Evolutionary conservation across 2,888 invertebrate species (phyloP), one percentile per base, ranked within the genome.

Genomic region (Ceratothoa steindachneri): DNA sequence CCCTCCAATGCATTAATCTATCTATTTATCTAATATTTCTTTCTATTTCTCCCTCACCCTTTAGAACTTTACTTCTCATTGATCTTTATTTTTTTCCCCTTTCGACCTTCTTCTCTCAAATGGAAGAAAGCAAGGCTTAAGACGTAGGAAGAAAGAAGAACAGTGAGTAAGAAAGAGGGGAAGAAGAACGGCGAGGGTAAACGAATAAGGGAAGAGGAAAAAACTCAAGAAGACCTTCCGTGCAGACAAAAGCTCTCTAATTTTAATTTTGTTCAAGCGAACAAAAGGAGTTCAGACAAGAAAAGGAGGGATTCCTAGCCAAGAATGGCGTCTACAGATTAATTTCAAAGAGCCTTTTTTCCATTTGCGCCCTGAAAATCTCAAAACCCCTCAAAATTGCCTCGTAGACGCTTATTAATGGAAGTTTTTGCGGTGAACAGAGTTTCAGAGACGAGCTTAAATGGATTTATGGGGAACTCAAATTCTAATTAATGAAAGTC

Each of bases 321-420:
- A 24, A 60, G 60, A 60, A 60, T 1, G 60, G 60, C 60, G 60
- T 60, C 60, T 60, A 24, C 60, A 60, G 60, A 60, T 60, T 60
- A 60, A 60, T 60, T 60, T 60, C 60, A 60, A 60, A 60, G n/a
- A 24, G 22, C 60, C 24, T 24, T 60, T 60, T 60, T 60, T 60
- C 27, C 27, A 60, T 3, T 60, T 60, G 60, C 60, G 2, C 60
- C 24, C 60, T 24, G 12, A 60, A 60, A 60, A 60, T 22, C 60
- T 60, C 22, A 60, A 60, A 60, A 60, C n/a, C 60, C 60, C 24
- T 60, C 60, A 60, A 60, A 60, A 60, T 60, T 60, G 60, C 60
- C 9, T 60, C 60, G 60, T 24, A 24, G 60, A 60, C 60, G 60
- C 60, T 60, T 60, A 60, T 60, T 60, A 60, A 60, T 60, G 60